Base-by-base conservation (phyloP, 1,140 invertebrate genomes). In the Temnothorax longispinosus region DNA sequence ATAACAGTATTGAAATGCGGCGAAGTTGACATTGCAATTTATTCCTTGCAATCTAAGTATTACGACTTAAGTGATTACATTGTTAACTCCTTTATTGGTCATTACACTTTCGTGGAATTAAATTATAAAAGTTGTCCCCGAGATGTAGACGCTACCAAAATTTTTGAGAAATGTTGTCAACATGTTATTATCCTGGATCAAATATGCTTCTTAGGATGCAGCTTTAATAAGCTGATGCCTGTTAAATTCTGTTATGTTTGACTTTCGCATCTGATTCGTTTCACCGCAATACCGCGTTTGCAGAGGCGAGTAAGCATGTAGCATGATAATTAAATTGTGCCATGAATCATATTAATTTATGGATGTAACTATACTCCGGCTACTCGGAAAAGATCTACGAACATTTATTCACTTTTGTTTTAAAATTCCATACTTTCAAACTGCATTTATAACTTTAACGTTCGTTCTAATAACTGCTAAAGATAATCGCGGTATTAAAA, bases 261-360 rank as follows among this genome's bases (percentile, higher is more conserved):
- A n/a, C 21, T 58, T 75, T 75, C 72, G 11, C 60, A 65, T 78
- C 18, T 32, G 60, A 65, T 78, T 78, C 58, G 56, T 78, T 78
- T 65, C 41, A 35, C 11, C 32, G 27, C 60, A 65, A 65, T 78
- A 32, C 44, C 44, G 41, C 44, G 27, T 50, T 27, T 78, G 62
- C 11, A 69, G 11, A 47, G 18, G 27, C 76, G 60, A 35, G 18
- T 18, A 27, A 65, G 41, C 21, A 65, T 65, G 58, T 65, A 65
- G 76, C 41, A 65, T 47, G 41, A 78, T 78, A 78, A 78, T 78
- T 78, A 78, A 78, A 78, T 78, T 78, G 58, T 78, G 76, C 15
- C 27, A 35, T 78, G 58, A 78, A 78, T 78, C 76, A 65, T 78
- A 78, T 78, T 47, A 65, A 78, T 78, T 78, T 78, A 78, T 78